phyloP scores from a whole-genome alignment of 92 coral and sea anemone genomes.

The Anthopleura xanthogrammica region DNA sequence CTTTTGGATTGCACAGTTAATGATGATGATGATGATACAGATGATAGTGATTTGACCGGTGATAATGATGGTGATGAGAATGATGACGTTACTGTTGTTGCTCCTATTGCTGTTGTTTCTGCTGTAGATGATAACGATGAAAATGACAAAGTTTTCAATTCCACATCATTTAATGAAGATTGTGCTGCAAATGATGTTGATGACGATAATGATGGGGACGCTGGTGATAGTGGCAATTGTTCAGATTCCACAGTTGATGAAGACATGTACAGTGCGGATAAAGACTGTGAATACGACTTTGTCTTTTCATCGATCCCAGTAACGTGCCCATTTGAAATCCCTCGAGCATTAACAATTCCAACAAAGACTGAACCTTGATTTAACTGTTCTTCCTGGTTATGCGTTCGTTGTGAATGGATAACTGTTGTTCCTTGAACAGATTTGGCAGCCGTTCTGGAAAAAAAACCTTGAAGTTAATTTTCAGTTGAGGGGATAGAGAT shows the following conservation, averaged over 20 bases:
- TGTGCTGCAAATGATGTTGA: background rate
- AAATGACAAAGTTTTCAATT: background rate
- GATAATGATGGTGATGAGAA: slow-evolving; percentile 6
- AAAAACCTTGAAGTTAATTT: background rate
- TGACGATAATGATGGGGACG: background rate
- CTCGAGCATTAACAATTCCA: background rate
- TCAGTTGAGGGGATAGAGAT: no score
- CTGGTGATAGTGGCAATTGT: background rate
- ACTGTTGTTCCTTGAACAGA: background rate
- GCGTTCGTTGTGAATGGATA: background rate
- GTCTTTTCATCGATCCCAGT: background rate
- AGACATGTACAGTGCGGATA: background rate
- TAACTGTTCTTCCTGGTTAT: background rate
- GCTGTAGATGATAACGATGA: slow-evolving; percentile 6
- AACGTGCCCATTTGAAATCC: background rate
- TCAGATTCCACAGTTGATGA: background rate
- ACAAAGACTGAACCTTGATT: background rate
- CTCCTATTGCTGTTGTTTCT: background rate
- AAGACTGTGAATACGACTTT: background rate
- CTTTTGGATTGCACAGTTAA: background rate
- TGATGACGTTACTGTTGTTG: background rate
- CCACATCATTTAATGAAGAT: background rate
- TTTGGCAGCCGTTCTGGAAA: background rate
- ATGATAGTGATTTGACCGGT: background rate
- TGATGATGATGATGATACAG: background rate